A percentile compares a stretch with the other conserved stretches of the same genome.
Evolutionary conservation across 1,140 invertebrate species (phyloP).

Genomic region (Eriosoma lanigerum): DNA sequence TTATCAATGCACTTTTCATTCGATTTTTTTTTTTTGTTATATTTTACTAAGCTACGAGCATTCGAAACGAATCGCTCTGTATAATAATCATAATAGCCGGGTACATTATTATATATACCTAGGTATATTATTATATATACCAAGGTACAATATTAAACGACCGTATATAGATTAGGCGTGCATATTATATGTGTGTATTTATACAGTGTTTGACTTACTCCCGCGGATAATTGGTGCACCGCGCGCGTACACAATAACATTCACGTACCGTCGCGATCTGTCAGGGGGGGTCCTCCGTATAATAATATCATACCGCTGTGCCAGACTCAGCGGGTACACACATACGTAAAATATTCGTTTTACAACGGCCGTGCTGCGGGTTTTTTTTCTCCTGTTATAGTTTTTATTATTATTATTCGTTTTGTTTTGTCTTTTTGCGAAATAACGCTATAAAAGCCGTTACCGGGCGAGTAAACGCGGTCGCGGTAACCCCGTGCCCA

Average conservation of each 20-base stretch:
- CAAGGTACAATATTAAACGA: no score
- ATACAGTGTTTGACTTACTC: not conserved
- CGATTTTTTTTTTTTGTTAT: no score
- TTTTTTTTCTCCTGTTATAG: not conserved
- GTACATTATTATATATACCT: no score
- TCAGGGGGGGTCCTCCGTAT: conserved; percentile 15
- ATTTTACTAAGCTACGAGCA: no score
- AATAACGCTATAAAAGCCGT: conserved; percentile 12
- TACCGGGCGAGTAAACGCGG: not conserved
- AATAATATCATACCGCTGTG: conserved; percentile 25
- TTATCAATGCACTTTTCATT: no score
- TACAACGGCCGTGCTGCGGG: no score
- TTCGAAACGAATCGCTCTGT: no score
- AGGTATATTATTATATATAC: no score
- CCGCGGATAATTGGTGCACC: conserved; percentile 32
- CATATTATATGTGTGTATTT: not conserved
- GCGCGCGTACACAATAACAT: not conserved
- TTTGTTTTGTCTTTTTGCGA: conserved; percentile 12
- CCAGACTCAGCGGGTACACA: conserved; percentile 38
- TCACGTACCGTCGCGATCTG: not conserved
- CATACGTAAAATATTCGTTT: not conserved
- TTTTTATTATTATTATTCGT: not conserved
- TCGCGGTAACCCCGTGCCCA: not conserved
- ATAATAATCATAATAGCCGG: no score
- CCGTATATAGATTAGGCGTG: not conserved